These are phyloP conservation scores for Calliopsis andreniformis DNA, from an alignment of 1,140 invertebrate species.

Conservation along the genomic window DNA sequence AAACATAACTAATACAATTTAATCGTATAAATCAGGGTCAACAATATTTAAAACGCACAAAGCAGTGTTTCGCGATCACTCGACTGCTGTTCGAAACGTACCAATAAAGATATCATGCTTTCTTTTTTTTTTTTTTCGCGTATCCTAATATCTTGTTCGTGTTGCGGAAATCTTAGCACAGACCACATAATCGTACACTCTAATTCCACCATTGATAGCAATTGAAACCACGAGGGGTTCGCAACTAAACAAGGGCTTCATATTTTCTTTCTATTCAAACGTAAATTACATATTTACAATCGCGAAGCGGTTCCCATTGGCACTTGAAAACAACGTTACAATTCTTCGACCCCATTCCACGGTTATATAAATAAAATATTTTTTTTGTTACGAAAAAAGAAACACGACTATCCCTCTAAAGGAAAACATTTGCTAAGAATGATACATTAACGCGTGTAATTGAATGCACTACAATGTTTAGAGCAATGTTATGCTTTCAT, in stretches of 20 bases:
- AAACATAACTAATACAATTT: neutral
- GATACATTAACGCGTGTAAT: neutral
- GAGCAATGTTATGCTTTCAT: neutral
- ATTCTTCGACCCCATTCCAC: slow-evolving; percentile 37
- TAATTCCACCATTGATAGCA: neutral
- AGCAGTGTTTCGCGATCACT: neutral
- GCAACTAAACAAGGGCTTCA: slow-evolving; percentile 10
- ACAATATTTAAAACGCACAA: neutral
- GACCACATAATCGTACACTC: slow-evolving; percentile 1
- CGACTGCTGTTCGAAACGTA: neutral
- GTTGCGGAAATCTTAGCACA: neutral
- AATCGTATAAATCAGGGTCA: neutral
- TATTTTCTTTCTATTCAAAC: slow-evolving; percentile 39
- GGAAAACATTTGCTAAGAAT: neutral
- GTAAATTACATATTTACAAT: slow-evolving; percentile 77
- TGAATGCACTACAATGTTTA: neutral
- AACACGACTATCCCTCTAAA: neutral
- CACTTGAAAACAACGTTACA: slow-evolving; percentile 48
- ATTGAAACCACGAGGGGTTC: neutral
- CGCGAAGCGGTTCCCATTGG: slow-evolving; percentile 41
- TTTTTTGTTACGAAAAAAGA: neutral
- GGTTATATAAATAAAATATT: neutral
- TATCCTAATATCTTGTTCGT: no score
- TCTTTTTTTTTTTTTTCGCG: no score
- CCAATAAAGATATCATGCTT: no score